phyloP scores from a whole-genome alignment of 2,888 invertebrate species.

The Volucella inanis region DNA sequence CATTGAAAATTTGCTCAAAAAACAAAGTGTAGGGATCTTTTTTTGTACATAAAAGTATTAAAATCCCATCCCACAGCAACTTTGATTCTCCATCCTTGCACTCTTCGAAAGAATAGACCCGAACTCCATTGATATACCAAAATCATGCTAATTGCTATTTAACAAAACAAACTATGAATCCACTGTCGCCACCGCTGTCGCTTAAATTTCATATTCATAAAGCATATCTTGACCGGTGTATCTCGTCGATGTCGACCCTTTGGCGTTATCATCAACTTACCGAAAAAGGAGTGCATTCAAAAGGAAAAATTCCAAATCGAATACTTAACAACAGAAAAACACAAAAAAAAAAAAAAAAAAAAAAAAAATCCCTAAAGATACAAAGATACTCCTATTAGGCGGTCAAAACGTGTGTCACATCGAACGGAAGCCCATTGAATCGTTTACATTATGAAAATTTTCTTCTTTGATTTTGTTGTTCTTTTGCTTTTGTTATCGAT shows the following conservation, averaged over 20 bases:
- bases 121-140: constrained; percentile 42
- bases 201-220: constrained; percentile 69
- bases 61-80: too few species aligned
- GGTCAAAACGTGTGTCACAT: constrained; percentile 57
- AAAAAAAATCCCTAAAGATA: constrained; percentile 22
- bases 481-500: constrained; percentile 56
- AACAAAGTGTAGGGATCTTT: too few species aligned
- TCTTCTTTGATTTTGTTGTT: constrained; percentile 50
- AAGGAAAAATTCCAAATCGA: constrained; percentile 34
- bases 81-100: too few species aligned
- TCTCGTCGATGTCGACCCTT: constrained; percentile 62
- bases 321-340: constrained; percentile 4
- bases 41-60: too few species aligned
- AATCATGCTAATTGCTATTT: constrained; percentile 28
- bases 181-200: neutral
- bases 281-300: constrained; percentile 68
- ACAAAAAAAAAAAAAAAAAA: constrained; percentile 14
- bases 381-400: constrained; percentile 30
- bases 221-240: constrained; percentile 48
- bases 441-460: constrained; percentile 44
- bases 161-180: constrained; percentile 31
- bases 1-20: too few species aligned
- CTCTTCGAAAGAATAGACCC: neutral
- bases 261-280: constrained; percentile 70
- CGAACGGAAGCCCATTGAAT: constrained; percentile 66